Evolutionary conservation across 2,113 vertebrate genomes (phyloP), one percentile per base, ranked within the genome.

Genomic region (Xiphophorus maculatus): DNA sequence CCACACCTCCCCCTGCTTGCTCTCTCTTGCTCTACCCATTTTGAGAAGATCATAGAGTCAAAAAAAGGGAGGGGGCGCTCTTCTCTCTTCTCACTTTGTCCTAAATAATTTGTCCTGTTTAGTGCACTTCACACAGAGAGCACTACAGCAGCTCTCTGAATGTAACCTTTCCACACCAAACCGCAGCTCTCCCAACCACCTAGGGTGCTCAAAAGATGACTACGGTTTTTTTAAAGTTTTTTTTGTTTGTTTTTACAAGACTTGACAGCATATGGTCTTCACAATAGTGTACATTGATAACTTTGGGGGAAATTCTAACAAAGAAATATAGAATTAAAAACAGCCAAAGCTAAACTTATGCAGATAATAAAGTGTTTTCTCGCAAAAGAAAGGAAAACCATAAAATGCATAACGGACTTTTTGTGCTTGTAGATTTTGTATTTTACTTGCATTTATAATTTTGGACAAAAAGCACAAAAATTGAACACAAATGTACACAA

Each of bases 11-110:
- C 81, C 73, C 80, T 64, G 58, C 71, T 81, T 66, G 71, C 78
- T 84, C 76, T 81, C 76, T 84, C 40, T 63, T 66, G 71, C 85
- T 91, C 90, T 89, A 79, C 85, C 65, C 82, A 82, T 88, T 90
- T 88, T 86, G 79, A 67, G 90, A 92, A 90, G 91, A 86, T 87
- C 89, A 88, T 77, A 80, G 78, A 84, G 81, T 88, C 78, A 84
- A 60, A 71, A 69, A 66, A 74, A 71, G 82, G 66, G 80, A 73
- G 78, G 32, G 83, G 71, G 70, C 2, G 0, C 73, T 81, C 48
- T 72, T 73, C 71, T 72, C 73, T 81, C 48, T 72, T 73, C 71
- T 72, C 48, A 33, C 79, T 73, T 63, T 79, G 83, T 84, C 88
- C 88, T 90, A 73, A 88, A 90, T 89, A 88, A 83, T 73, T 76